phyloP scores from a whole-genome alignment of 1,140 invertebrate species.

The Meteorus sp. region DNA sequence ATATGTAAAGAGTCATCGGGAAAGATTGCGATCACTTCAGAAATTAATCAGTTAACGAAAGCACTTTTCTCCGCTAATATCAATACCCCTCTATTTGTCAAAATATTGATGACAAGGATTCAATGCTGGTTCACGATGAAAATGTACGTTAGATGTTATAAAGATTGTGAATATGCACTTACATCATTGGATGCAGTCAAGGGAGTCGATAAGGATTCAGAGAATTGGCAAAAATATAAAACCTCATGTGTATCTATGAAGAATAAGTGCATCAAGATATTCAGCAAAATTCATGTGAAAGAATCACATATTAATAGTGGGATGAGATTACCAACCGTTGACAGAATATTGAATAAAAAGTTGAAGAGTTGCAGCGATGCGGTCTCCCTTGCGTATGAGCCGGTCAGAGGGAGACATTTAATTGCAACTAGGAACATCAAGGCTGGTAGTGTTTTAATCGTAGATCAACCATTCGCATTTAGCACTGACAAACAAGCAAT shows the following conservation, averaged over 20 bases:
- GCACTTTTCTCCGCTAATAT: slow-evolving; percentile 40
- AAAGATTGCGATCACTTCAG: slow-evolving; percentile 7
- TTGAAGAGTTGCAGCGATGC: slow-evolving; percentile 46
- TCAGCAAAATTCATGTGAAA: slow-evolving; percentile 7
- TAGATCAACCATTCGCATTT: slow-evolving; percentile 55
- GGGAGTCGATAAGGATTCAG: slow-evolving; percentile 3
- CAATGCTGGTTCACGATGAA: slow-evolving; percentile 32
- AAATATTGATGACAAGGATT: slow-evolving; percentile 39
- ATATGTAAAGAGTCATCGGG: not conserved
- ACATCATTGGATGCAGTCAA: slow-evolving; percentile 14
- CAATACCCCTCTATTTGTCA: slow-evolving; percentile 31
- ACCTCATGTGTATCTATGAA: slow-evolving; percentile 39
- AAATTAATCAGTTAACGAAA: slow-evolving; percentile 36
- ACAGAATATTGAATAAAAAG: slow-evolving; percentile 40
- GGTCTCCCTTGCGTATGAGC: slow-evolving; percentile 36
- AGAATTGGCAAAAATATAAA: slow-evolving; percentile 30
- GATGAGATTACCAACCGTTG: slow-evolving; percentile 35
- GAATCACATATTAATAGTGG: not conserved
- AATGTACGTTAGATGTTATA: slow-evolving; percentile 36
- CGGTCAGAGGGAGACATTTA: slow-evolving; percentile 44
- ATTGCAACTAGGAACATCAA: slow-evolving; percentile 48
- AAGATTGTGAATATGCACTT: slow-evolving; percentile 41
- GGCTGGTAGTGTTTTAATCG: slow-evolving; percentile 54
- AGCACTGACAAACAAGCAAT: slow-evolving; percentile 53
- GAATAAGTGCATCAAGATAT: slow-evolving; percentile 36